Conservation (phyloP, 2,113 vertebrate species). For the Lampris incognitus region DNA sequence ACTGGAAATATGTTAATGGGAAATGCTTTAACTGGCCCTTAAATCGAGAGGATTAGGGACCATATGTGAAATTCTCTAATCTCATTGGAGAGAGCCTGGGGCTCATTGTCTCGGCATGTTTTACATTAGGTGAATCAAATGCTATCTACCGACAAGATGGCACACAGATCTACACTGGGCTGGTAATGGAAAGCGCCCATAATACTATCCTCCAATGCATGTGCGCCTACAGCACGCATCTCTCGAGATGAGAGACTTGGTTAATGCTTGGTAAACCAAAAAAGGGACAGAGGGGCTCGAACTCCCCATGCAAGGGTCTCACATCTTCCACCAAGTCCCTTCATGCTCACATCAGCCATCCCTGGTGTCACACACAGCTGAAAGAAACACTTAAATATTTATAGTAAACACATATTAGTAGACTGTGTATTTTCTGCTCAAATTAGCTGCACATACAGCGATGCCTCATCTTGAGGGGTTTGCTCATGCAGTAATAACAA, state of each 20-base stretch:
- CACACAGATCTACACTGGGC: slow-evolving; percentile 6
- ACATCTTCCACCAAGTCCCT: slow-evolving; percentile 9
- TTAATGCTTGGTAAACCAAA: not conserved
- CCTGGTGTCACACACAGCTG: slow-evolving; percentile 36
- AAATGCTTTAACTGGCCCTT: slow-evolving; percentile 71
- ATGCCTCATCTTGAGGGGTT: slow-evolving; percentile 48
- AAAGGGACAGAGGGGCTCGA: not conserved
- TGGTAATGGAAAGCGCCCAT: not conserved
- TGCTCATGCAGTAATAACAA: slow-evolving; percentile 51
- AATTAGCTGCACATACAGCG: slow-evolving; percentile 48
- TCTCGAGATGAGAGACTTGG: slow-evolving; percentile 11
- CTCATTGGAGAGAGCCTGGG: slow-evolving; percentile 61
- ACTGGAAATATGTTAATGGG: slow-evolving; percentile 67
- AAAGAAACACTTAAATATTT: slow-evolving; percentile 66
- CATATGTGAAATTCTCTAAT: slow-evolving; percentile 74
- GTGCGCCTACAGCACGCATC: not conserved
- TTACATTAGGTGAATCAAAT: slow-evolving; percentile 66
- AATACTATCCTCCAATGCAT: not conserved
- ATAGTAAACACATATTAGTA: slow-evolving; percentile 71
- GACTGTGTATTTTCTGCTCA: slow-evolving; percentile 66
- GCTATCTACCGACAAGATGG: slow-evolving; percentile 29
- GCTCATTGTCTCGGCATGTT: slow-evolving; percentile 55
- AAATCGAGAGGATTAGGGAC: slow-evolving; percentile 75
- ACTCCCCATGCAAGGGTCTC: not conserved
- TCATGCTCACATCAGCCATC: slow-evolving; percentile 54